Conservation (phyloP, 2,888 invertebrate species). For the Meteorus cinctellus region DNA sequence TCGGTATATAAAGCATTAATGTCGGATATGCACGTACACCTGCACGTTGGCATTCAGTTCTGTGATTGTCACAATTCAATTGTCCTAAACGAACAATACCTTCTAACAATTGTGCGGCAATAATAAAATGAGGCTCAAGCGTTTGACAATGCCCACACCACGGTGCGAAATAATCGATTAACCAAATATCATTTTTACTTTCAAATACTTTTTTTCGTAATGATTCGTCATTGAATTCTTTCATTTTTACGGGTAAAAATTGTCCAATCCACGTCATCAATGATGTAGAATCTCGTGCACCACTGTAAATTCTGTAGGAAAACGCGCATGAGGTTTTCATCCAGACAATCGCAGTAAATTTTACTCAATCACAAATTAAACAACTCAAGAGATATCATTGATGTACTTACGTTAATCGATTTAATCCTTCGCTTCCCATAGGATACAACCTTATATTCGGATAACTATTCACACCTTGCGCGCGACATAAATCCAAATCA, state of each 20-base stretch:
- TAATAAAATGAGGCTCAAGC: conserved; percentile 81
- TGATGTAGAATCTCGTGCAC: conserved; percentile 78
- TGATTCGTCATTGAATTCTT: conserved; percentile 72
- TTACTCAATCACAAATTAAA: conserved; percentile 42
- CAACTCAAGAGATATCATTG: conserved; percentile 42
- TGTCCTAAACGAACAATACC: conserved; percentile 76
- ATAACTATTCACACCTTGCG: conserved; percentile 79
- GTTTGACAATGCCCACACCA: conserved; percentile 80
- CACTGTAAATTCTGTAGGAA: conserved; percentile 75
- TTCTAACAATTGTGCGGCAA: conserved; percentile 74
- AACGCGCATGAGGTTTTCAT: not conserved
- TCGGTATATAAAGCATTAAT: conserved; percentile 78
- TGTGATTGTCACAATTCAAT: conserved; percentile 79
- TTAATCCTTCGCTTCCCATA: conserved; percentile 74
- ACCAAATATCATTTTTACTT: conserved; percentile 74
- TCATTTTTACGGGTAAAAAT: conserved; percentile 78
- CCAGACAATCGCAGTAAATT: not conserved
- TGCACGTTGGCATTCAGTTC: conserved; percentile 76
- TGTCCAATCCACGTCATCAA: conserved; percentile 79
- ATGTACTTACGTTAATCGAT: conserved; percentile 75
- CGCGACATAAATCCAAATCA: conserved; percentile 76
- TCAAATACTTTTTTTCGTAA: conserved; percentile 74
- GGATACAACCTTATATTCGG: conserved; percentile 83
- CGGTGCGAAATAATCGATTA: conserved; percentile 82
- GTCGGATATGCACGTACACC: conserved; percentile 81